Conservation (phyloP, 2,113 vertebrate species). For the Haemorhous mexicanus region DNA sequence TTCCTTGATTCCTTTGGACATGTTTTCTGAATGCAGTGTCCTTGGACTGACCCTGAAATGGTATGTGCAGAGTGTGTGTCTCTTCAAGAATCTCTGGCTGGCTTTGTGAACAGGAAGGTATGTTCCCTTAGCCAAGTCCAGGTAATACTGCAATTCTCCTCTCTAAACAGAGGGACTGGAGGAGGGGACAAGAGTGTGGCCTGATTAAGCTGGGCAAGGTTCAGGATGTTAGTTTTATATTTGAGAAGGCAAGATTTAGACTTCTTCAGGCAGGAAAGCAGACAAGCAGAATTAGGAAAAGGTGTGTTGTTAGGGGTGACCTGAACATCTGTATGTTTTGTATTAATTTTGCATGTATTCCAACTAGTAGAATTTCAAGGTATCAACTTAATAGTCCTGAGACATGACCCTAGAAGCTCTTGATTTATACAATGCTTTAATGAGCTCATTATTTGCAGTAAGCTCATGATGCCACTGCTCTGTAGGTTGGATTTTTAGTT, state of each 20-base stretch:
- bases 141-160: background rate
- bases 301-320: rapidly evolving
- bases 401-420: background rate
- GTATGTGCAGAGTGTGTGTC: background rate
- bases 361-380: background rate
- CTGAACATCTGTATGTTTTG: background rate
- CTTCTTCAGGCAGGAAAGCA: background rate
- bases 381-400: background rate
- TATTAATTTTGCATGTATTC: background rate
- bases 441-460: background rate
- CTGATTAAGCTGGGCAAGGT: background rate
- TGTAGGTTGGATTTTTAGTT: background rate
- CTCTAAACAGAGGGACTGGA: background rate
- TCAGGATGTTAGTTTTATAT: background rate
- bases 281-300: background rate
- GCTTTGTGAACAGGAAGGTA: background rate
- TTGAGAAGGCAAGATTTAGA: background rate
- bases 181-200: background rate
- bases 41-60: background rate
- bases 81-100: background rate
- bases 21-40: background rate
- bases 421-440: background rate
- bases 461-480: background rate
- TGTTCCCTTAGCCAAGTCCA: background rate
- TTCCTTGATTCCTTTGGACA: background rate